Percentiles rank a stretch among this genome's conserved stretches.
Conservation (phyloP, 2,797 vertebrate genomes). For the Brotogeris chrysoptera region DNA sequence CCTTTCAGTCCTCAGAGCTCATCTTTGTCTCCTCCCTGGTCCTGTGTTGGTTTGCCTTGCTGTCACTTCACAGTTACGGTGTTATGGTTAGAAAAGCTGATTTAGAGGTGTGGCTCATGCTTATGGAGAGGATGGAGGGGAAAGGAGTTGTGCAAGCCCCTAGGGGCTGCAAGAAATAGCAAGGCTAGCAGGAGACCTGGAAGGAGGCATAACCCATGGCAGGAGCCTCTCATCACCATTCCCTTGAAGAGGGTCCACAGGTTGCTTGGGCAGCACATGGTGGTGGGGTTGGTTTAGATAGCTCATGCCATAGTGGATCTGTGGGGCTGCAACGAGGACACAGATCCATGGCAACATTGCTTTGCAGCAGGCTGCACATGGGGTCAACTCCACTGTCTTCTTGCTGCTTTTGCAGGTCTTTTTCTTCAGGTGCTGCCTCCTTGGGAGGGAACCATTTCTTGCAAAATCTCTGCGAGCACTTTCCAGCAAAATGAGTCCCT, state of each 20-base stretch:
- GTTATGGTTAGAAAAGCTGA: not conserved
- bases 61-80: not conserved
- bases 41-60: not conserved
- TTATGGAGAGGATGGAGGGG: not conserved
- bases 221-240: not conserved
- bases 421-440: not conserved
- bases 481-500: not conserved
- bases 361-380: not conserved
- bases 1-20: not conserved
- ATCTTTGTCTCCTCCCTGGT: not conserved
- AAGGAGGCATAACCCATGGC: not conserved
- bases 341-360: rapidly evolving
- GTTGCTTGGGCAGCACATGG: not conserved
- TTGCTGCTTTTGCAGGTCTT: not conserved
- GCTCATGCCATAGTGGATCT: not conserved
- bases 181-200: not conserved
- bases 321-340: not conserved
- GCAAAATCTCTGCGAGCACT: not conserved
- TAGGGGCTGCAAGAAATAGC: not conserved
- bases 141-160: not conserved
- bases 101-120: not conserved
- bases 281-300: rapidly evolving
- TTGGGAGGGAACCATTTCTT: not conserved
- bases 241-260: rapidly evolving
- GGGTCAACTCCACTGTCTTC: not conserved